These are phyloP conservation scores for Tetrao urogallus DNA, from an alignment of 2,113 vertebrate species.

Conservation along the genomic window DNA sequence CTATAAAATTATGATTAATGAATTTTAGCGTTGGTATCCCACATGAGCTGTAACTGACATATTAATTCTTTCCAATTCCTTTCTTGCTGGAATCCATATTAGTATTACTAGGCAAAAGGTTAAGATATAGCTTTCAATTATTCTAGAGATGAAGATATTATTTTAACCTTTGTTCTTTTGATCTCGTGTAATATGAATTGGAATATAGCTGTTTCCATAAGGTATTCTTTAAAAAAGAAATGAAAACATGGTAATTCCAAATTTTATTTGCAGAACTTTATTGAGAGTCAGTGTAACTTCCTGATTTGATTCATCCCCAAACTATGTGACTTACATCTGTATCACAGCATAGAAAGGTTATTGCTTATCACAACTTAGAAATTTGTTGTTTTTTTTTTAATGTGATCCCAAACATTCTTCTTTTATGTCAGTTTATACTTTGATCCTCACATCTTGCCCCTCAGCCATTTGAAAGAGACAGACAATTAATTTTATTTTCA, in stretches of 20 bases:
- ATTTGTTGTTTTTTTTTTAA: neutral
- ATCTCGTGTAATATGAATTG: neutral
- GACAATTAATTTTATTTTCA: neutral
- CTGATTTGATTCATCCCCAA: constrained; percentile 5
- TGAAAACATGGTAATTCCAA: neutral
- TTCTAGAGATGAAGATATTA: neutral
- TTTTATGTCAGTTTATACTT: constrained; percentile 1
- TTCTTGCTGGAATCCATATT: constrained; percentile 15
- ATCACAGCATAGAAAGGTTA: constrained; percentile 1
- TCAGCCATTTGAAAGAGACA: neutral
- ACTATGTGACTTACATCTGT: constrained; percentile 12
- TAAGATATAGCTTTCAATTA: neutral
- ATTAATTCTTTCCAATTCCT: constrained; percentile 11
- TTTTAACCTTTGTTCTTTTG: constrained; percentile 30
- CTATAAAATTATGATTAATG: constrained; percentile 4
- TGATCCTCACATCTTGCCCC: constrained; percentile 8
- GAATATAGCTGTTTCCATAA: constrained; percentile 20
- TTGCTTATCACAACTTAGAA: neutral
- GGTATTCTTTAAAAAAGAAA: constrained; percentile 18
- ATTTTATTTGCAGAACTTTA: constrained; percentile 19
- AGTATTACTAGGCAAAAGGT: neutral
- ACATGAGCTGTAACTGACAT: neutral
- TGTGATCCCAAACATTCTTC: neutral
- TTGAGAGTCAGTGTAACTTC: constrained; percentile 29
- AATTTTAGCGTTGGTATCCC: neutral